Base-by-base conservation (phyloP, 2,888 invertebrate genomes). In the Dolichomitus sp. region DNA sequence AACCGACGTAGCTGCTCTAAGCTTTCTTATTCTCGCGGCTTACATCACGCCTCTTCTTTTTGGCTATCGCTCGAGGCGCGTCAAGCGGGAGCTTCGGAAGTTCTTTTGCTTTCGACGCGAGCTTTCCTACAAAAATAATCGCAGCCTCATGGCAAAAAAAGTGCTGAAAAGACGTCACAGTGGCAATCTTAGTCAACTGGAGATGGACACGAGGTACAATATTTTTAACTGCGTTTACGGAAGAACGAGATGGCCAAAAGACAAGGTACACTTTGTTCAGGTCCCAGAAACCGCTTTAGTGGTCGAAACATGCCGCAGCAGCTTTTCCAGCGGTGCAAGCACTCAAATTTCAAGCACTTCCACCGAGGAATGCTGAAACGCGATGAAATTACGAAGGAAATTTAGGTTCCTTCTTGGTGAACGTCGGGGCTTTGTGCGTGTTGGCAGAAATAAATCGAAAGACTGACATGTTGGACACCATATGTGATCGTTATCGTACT, bases 41-140 rank as follows among this genome's bases (percentile, higher is more conserved):
- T 94, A 96, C 54, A 94, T 96, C 27, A 97, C 97, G 65, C 97
- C 97, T 19, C 95, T 97, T 90, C 94, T 97, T 66, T 97, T 97
- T 92, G 97, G 97, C 45, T 96, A 97, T 93, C 95, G 97, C 4
- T 97, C 96, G 84, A 95, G 96, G 17, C 95, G 97, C 33, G 96
- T 97, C 2, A 95, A 95, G 86, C 91, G 95, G 12, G 95, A 96
- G 86, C 91, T 95, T 2, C 91, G 94, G 11, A 94, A 94, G 86
- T 93, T 95, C 84, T 94, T 95, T 80, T 94, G 94, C 84, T 91
- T 94, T 83, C 87, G 90, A n/a, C 90, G 88, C 37, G 93, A 91
- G 80, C 84, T 91, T 1, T 92, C 92, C 1, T 92, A 93, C 86
- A 93, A 92, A 88, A 94, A 93, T 87, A 93, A 93, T 83, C 89